Evolutionary conservation across 2,113 vertebrate species (phyloP), one percentile per base, ranked within the genome.

Genomic region (Laticauda colubrina): DNA sequence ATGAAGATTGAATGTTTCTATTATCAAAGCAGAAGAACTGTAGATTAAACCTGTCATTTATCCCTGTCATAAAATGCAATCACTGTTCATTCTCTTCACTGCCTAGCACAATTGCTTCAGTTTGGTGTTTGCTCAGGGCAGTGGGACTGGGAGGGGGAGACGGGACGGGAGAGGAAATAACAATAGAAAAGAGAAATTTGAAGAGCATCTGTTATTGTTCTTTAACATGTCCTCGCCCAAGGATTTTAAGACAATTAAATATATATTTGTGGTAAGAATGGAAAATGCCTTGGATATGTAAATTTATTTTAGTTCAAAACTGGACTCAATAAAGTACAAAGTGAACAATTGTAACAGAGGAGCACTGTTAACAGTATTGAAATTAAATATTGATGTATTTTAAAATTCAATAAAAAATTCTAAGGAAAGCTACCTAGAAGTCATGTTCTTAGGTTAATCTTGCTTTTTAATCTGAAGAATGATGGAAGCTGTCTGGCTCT

Each of bases 401-500:
- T 93, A 69, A 97, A 97, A 96, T 93, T 96, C 93, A 90, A 89
- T 94, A 96, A 96, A 95, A 81, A 91, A 95, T 96, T 97, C 97
- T 94, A 94, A 89, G 96, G 95, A 96, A 89, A 96, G n/a, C 87
- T 95, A 95, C 81, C 87, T 95, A 94, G 94, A 97, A 97, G 93
- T 96, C 95, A 90, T 57, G 43, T 96, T 96, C 95, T 96, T 95
- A 95, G 87, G 93, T 97, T 98, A 97, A 97, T 97, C 96, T 97
- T 97, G 95, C 96, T 96, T 97, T 97, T 95, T 89, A 45, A 48
- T 97, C 95, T 96, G 93, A 97, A 96, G 94, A 95, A 96, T 97
- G 93, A 97, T 97, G 93, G 95, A 96, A 96, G 48, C 93, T 96
- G 93, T 97, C 96, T 97, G 4, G 45, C 92, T 96, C 89, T 97